Conservation (phyloP, 1,140 invertebrate species). For the Scaptomyza pallida region DNA sequence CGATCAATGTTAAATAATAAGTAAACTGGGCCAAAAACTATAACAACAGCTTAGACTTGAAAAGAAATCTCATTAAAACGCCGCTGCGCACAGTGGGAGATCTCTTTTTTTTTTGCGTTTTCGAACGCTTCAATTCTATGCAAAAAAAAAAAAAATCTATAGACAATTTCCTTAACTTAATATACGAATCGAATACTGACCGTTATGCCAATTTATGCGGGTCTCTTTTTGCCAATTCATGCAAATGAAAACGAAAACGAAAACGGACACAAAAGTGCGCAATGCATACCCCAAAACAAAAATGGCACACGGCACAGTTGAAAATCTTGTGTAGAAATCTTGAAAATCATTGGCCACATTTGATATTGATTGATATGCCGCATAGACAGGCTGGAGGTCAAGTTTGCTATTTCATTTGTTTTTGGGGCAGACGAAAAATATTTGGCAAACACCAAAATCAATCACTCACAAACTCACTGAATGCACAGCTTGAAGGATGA, state of each 20-base stretch:
- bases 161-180: constrained; percentile 50
- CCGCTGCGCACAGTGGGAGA: constrained; percentile 64
- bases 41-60: constrained; percentile 11
- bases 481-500: constrained; percentile 16
- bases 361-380: constrained; percentile 81
- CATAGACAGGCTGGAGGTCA: constrained; percentile 68
- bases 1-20: constrained; percentile 75
- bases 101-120: background rate
- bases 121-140: constrained; percentile 65
- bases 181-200: too few species aligned
- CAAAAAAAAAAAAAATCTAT: constrained; percentile 71
- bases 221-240: constrained; percentile 61
- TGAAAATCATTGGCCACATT: constrained; percentile 66
- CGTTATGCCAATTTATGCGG: constrained; percentile 32
- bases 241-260: constrained; percentile 82
- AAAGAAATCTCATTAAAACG: constrained; percentile 74
- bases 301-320: constrained; percentile 42
- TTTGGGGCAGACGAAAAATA: constrained; percentile 26
- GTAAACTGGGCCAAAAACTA: constrained; percentile 70
- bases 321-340: constrained; percentile 48
- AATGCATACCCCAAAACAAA: constrained; percentile 6
- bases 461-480: constrained; percentile 62
- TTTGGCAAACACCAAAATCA: constrained; percentile 55
- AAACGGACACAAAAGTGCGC: constrained; percentile 54
- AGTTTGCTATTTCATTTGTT: constrained; percentile 18